Evolutionary conservation across 1,140 invertebrate genomes (phyloP).

Genomic region (Subanguina moxae): DNA sequence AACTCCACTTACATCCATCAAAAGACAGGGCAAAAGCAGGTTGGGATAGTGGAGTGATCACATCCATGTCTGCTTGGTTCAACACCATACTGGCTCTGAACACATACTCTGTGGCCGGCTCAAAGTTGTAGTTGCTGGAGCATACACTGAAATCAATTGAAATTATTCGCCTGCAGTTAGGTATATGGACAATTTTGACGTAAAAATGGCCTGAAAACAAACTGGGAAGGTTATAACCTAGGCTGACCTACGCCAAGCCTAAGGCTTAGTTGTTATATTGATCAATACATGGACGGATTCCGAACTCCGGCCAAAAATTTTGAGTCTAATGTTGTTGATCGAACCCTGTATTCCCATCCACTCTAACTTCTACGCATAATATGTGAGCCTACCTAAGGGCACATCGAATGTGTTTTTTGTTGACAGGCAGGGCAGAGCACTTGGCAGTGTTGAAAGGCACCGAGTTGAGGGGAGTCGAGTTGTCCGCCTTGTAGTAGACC

Average conservation of each 20-base stretch:
- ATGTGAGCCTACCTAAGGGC: no score
- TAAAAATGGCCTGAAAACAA: no score
- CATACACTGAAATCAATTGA: no score
- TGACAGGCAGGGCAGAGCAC: background rate
- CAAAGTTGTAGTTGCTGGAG: background rate
- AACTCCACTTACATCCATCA: slow-evolving; percentile 5
- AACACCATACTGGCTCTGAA: background rate
- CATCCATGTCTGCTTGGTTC: background rate
- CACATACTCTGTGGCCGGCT: background rate
- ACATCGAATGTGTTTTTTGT: background rate
- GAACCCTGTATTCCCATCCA: no score
- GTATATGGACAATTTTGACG: no score
- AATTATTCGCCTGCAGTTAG: no score
- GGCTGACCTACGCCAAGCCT: no score
- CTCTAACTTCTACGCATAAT: background rate
- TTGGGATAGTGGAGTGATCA: background rate
- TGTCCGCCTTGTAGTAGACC: background rate
- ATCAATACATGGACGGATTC: no score
- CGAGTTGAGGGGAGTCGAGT: background rate
- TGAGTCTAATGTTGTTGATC: no score
- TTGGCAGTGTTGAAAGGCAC: slow-evolving; percentile 3
- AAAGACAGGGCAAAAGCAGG: background rate
- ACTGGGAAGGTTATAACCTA: no score
- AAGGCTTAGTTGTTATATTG: no score
- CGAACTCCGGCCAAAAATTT: no score